Evolutionary conservation across 30 jellyfish, hydroid and myxozoan genomes (phyloP).

Genomic region (Cassiopea andromeda): DNA sequence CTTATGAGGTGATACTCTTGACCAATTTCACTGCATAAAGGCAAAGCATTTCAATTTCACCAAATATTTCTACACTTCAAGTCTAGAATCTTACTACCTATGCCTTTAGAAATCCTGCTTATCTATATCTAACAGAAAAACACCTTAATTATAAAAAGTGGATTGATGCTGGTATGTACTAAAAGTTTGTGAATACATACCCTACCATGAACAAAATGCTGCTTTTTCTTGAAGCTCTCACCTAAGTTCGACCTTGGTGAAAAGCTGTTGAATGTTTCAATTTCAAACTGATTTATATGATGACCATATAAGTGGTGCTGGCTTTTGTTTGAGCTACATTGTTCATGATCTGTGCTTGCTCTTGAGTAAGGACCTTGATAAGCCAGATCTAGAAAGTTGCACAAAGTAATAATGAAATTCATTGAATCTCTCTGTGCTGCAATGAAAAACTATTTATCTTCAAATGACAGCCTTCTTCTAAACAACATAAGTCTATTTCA

Average conservation of each 20-base stretch:
- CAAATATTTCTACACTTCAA: no score
- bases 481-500: no score
- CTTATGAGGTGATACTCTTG: no score
- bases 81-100: no score
- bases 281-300: conserved; percentile 47
- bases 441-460: no score
- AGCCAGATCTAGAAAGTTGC: conserved; percentile 9
- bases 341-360: conserved; percentile 43
- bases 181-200: conserved; percentile 11
- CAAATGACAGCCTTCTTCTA: no score
- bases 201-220: conserved; percentile 77
- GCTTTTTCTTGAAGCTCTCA: conserved; percentile 43
- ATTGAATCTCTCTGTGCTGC: no score
- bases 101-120: no score
- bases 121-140: no score
- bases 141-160: no score
- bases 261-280: conserved; percentile 3
- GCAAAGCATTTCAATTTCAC: no score
- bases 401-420: background rate
- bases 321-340: conserved; percentile 31
- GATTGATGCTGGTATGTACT: background rate
- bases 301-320: conserved; percentile 52
- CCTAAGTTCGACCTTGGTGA: conserved; percentile 46
- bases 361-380: conserved; percentile 39
- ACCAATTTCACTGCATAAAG: no score